A percentile compares a stretch with the other conserved stretches of the same genome.
These are phyloP conservation scores for Xiphophorus couchianus DNA, from an alignment of 2,113 vertebrate species.

Conservation along the genomic window DNA sequence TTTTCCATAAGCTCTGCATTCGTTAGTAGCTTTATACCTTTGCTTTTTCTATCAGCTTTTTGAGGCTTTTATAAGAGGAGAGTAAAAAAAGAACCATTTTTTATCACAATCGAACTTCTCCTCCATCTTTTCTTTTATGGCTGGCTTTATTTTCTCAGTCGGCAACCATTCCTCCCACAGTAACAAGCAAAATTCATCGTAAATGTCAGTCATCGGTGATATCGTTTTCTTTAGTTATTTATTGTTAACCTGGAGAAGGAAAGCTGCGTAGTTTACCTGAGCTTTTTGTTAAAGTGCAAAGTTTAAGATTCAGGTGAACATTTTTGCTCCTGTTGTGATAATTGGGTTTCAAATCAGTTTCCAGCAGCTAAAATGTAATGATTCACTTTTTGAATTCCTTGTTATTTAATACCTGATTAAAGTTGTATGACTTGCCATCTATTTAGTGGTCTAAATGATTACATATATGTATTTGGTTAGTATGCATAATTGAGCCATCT, in stretches of 20 bases:
- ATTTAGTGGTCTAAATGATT: neutral
- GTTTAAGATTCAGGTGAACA: neutral
- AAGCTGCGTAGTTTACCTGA: constrained; percentile 19
- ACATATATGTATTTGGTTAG: neutral
- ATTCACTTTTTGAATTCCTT: neutral
- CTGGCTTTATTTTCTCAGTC: constrained; percentile 14
- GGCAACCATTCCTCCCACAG: neutral
- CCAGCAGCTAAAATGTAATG: neutral
- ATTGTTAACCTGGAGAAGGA: constrained; percentile 23
- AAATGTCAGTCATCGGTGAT: constrained; percentile 15
- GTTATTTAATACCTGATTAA: neutral
- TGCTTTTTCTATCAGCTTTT: constrained; percentile 36
- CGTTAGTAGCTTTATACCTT: constrained; percentile 46
- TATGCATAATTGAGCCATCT: constrained; percentile 2
- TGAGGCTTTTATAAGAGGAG: constrained; percentile 43
- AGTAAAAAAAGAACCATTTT: constrained; percentile 51
- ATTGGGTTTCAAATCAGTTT: neutral
- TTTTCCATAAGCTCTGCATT: constrained; percentile 10
- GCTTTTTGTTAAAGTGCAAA: constrained; percentile 4
- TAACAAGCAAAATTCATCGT: constrained; percentile 1
- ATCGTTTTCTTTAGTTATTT: constrained; percentile 17
- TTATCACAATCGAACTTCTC: constrained; percentile 33
- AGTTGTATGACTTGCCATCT: neutral
- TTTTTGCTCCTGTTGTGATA: constrained; percentile 3
- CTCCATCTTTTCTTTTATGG: constrained; percentile 19